Conservation (phyloP, 2,797 vertebrate genomes). For the Salmo trutta region DNA sequence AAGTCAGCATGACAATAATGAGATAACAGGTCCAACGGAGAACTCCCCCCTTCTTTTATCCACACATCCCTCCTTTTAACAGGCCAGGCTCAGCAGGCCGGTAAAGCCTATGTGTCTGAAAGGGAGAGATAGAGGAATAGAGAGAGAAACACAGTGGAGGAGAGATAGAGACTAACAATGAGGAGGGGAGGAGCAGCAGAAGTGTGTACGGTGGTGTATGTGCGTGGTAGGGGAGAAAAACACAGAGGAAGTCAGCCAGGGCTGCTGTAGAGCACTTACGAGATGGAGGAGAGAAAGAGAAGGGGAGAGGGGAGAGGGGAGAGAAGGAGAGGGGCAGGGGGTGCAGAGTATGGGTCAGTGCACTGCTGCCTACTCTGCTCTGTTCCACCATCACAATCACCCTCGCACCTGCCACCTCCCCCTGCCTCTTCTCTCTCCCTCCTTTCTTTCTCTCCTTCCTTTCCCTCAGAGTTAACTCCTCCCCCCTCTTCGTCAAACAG, state of each 20-base stretch:
- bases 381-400: slow-evolving; percentile 53
- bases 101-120: slow-evolving; percentile 60
- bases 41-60: slow-evolving; percentile 49
- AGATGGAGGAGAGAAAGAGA: slow-evolving; percentile 34
- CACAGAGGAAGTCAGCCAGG: slow-evolving; percentile 37
- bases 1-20: not conserved
- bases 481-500: slow-evolving; percentile 50
- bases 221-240: slow-evolving; percentile 17
- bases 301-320: slow-evolving; percentile 31
- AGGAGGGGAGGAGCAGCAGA: slow-evolving; percentile 41
- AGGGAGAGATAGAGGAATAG: slow-evolving; percentile 63
- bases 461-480: slow-evolving; percentile 17
- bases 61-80: slow-evolving; percentile 44
- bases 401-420: slow-evolving; percentile 63
- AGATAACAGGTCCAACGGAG: slow-evolving; percentile 2
- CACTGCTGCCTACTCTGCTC: slow-evolving; percentile 45
- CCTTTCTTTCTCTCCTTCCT: not conserved
- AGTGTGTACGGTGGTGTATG: slow-evolving; percentile 25
- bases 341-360: slow-evolving; percentile 47
- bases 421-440: slow-evolving; percentile 3
- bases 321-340: slow-evolving; percentile 13
- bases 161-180: slow-evolving; percentile 22
- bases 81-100: slow-evolving; percentile 59
- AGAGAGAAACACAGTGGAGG: slow-evolving; percentile 47
- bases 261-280: not conserved